Conservation (phyloP, 2,113 vertebrate genomes). For the Uropsilus gracilis region DNA sequence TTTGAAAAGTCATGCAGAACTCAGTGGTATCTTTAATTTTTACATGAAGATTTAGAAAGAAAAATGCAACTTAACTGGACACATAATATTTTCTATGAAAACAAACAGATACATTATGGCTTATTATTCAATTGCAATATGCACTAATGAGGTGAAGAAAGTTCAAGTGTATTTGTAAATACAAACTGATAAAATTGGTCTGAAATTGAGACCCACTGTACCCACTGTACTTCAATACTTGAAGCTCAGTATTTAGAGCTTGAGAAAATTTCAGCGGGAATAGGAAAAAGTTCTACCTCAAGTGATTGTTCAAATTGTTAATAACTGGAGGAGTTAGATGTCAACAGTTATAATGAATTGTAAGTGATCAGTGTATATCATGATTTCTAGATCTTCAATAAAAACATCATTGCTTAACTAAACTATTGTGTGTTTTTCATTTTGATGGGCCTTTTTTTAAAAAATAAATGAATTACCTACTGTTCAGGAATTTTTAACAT, state of each 20-base stretch:
- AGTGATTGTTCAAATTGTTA: background rate
- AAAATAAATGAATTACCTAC: background rate
- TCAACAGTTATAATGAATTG: background rate
- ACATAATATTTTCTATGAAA: conserved; percentile 15
- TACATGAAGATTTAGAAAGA: background rate
- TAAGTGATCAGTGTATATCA: background rate
- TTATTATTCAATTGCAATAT: background rate
- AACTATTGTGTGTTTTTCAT: background rate
- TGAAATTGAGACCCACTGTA: background rate
- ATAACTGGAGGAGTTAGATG: background rate
- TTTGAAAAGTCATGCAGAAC: background rate
- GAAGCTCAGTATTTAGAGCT: background rate
- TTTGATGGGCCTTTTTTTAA: background rate
- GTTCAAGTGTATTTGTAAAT: background rate
- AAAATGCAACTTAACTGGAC: background rate
- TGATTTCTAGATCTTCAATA: background rate
- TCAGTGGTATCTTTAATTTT: background rate
- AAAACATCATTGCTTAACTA: background rate
- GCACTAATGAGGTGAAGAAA: background rate
- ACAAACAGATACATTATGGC: background rate
- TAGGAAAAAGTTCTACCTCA: background rate
- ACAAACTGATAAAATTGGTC: background rate
- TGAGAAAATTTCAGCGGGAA: background rate
- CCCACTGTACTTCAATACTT: background rate
- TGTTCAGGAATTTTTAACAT: background rate